phyloP scores from a whole-genome alignment of 2,113 vertebrate genomes.

The Siphamia tubifer region DNA sequence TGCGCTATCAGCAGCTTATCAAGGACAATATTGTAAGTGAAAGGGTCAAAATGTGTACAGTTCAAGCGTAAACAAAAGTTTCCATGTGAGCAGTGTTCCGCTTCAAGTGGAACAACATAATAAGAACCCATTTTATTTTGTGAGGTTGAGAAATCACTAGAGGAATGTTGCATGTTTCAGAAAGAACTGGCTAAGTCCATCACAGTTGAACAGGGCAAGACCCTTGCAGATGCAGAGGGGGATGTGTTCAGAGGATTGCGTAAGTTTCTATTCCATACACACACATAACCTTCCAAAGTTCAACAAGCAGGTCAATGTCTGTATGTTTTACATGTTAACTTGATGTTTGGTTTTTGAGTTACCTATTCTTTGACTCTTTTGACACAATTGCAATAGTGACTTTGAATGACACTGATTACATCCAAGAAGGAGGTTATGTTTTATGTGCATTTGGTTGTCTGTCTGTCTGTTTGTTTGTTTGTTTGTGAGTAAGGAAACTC shows the following conservation, averaged over 20 bases:
- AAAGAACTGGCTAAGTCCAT: constrained; percentile 94
- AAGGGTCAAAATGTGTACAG: not conserved
- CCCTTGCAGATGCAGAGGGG: constrained; percentile 95
- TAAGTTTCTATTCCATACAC: constrained; percentile 76
- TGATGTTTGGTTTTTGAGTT: constrained; percentile 58
- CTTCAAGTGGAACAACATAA: not conserved
- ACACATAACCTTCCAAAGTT: not conserved
- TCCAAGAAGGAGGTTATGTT: no score
- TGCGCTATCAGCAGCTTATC: constrained; percentile 96
- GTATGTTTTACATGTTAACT: not conserved
- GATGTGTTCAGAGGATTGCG: constrained; percentile 97
- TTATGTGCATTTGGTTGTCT: no score
- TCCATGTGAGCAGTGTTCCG: not conserved
- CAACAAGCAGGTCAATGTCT: not conserved
- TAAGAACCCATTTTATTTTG: not conserved
- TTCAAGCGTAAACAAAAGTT: not conserved
- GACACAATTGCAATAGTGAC: not conserved
- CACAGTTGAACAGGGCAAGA: constrained; percentile 96
- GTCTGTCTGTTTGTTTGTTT: no score
- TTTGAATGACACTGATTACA: not conserved
- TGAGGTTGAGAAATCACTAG: not conserved
- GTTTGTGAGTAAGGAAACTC: no score
- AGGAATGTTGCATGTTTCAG: constrained; percentile 73
- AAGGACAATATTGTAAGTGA: constrained; percentile 95
- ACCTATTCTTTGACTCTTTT: not conserved